A percentile compares a stretch with the other conserved stretches of the same genome.
These are phyloP conservation scores for Heterodera schachtii DNA, from an alignment of 1,140 invertebrate species.

Conservation along the genomic window DNA sequence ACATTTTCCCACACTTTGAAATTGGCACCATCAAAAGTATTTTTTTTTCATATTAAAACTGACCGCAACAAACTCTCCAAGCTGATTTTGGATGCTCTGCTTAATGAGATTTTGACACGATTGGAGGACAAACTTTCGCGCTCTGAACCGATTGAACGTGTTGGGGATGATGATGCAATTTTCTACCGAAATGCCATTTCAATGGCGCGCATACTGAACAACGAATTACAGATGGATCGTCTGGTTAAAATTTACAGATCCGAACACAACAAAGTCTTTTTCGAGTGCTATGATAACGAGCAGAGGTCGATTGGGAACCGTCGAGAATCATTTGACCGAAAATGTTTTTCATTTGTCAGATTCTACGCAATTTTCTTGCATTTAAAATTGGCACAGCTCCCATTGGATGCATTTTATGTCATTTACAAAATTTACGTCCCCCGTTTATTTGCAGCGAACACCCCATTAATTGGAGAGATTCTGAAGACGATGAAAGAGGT, in stretches of 20 bases:
- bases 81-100: background rate
- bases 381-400: constrained; percentile 15
- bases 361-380: constrained; percentile 16
- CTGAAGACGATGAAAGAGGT: background rate
- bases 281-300: background rate
- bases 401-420: constrained; percentile 10
- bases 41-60: background rate
- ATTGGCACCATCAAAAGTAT: background rate
- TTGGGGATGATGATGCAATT: background rate
- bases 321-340: background rate
- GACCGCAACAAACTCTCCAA: background rate
- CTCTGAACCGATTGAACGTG: background rate
- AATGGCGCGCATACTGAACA: constrained; percentile 3
- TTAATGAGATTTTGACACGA: constrained; percentile 16
- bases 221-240: constrained; percentile 16
- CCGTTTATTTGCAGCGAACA: background rate
- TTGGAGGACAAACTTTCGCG: background rate
- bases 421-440: constrained; percentile 22
- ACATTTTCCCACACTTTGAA: background rate
- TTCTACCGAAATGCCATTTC: constrained; percentile 12
- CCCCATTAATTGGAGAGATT: background rate
- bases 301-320: background rate
- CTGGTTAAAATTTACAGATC: constrained; percentile 1
- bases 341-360: background rate
- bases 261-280: constrained; percentile 16